Conservation (phyloP, 2,888 invertebrate genomes). For the Synanthedon vespiformis region DNA sequence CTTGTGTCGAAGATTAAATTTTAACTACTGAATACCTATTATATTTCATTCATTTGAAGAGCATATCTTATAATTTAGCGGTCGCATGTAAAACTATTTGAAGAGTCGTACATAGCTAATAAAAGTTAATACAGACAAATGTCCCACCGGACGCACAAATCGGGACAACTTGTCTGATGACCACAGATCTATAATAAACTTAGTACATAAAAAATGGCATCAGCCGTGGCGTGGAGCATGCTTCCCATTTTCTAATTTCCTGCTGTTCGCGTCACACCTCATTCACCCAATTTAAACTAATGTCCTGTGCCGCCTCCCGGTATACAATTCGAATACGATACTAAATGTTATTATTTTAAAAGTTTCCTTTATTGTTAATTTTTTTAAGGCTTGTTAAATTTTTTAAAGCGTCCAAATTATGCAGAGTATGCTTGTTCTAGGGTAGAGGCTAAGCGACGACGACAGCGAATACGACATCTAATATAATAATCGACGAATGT, state of each 20-base stretch:
- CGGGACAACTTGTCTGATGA: conserved; percentile 9
- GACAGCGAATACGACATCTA: conserved; percentile 4
- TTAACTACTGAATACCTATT: too few relatives aligned
- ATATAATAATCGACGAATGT: conserved; percentile 17
- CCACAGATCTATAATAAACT: conserved; percentile 1
- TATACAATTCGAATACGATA: conserved; percentile 1
- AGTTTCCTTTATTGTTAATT: too few relatives aligned
- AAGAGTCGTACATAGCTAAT: conserved; percentile 7
- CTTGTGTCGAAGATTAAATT: too few relatives aligned
- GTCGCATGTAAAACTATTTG: too few relatives aligned
- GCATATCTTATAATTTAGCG: too few relatives aligned
- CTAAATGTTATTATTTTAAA: not conserved
- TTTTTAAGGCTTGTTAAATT: too few relatives aligned
- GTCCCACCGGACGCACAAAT: conserved; percentile 24
- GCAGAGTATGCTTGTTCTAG: not conserved
- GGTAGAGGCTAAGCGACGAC: conserved; percentile 1
- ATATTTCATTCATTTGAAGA: too few relatives aligned
- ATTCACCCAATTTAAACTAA: conserved; percentile 24
- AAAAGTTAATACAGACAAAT: conserved; percentile 19
- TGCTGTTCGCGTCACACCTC: conserved; percentile 31
- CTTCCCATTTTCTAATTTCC: conserved; percentile 55
- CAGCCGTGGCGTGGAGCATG: conserved; percentile 11
- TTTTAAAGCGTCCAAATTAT: not conserved
- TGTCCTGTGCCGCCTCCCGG: conserved; percentile 16
- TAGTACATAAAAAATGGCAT: conserved; percentile 6